phyloP scores from a whole-genome alignment of 2,888 invertebrate genomes.

The Lasioglossum marginatum region DNA sequence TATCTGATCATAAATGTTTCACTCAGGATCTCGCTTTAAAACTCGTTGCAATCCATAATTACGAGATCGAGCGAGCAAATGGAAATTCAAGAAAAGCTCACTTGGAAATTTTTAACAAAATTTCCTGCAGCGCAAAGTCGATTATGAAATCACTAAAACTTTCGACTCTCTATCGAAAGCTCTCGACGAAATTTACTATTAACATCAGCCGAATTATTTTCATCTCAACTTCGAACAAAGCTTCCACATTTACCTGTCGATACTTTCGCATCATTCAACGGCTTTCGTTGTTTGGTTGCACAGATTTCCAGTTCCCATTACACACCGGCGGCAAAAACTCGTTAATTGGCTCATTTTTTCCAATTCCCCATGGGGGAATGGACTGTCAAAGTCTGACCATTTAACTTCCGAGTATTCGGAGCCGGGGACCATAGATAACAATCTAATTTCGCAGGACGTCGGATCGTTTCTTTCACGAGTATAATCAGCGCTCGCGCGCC shows the following conservation, averaged over 20 bases:
- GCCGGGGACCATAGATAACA: background rate
- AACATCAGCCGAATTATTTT: background rate
- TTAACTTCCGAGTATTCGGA: background rate
- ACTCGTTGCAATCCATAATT: background rate
- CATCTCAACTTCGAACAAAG: background rate
- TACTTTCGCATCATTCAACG: background rate
- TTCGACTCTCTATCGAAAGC: background rate
- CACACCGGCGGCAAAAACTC: background rate
- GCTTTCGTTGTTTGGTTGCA: background rate
- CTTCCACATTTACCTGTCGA: background rate
- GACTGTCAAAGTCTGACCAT: background rate
- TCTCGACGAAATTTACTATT: too few relatives aligned
- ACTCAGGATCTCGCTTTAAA: background rate
- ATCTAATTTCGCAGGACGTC: slow-evolving; percentile 19
- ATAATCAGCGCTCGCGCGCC: background rate
- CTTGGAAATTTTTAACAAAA: background rate
- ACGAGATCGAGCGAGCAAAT: background rate
- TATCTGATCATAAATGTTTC: background rate
- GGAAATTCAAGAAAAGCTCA: background rate
- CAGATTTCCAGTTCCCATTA: background rate
- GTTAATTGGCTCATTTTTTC: background rate
- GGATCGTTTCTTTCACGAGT: background rate
- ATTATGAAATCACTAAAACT: background rate
- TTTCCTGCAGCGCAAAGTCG: background rate
- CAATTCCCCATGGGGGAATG: background rate